phyloP scores from a whole-genome alignment of 2,888 invertebrate genomes.

The Eupithecia insigniata region DNA sequence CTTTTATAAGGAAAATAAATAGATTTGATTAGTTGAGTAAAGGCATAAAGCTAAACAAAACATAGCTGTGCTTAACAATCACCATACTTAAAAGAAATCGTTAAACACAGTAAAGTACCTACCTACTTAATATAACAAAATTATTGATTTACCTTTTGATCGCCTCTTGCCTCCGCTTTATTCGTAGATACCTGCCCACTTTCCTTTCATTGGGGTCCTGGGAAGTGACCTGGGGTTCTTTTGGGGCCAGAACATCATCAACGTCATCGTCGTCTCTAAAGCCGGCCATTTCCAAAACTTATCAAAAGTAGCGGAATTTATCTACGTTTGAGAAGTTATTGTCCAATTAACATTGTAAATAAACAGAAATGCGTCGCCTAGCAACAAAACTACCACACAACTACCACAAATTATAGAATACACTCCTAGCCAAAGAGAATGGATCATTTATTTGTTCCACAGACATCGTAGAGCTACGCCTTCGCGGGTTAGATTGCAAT shows the following conservation, averaged over 20 bases:
- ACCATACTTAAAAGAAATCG: background rate
- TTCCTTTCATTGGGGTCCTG: constrained; percentile 88
- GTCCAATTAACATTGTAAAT: background rate
- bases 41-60: background rate
- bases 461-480: no score
- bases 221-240: constrained; percentile 86
- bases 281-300: constrained; percentile 54
- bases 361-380: constrained; percentile 27
- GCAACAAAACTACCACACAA: constrained; percentile 8
- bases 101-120: no score
- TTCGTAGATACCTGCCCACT: constrained; percentile 87
- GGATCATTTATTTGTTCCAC: background rate
- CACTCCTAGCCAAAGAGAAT: background rate
- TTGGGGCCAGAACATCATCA: constrained; percentile 75
- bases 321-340: background rate
- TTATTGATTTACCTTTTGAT: constrained; percentile 74
- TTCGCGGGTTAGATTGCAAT: no score
- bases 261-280: constrained; percentile 67
- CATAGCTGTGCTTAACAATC: background rate
- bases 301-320: background rate
- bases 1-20: constrained; percentile 46
- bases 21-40: background rate
- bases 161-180: constrained; percentile 86
- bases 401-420: background rate
- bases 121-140: no score